Conservation (phyloP, 2,113 vertebrate species). For the Chloropsis hardwickii region DNA sequence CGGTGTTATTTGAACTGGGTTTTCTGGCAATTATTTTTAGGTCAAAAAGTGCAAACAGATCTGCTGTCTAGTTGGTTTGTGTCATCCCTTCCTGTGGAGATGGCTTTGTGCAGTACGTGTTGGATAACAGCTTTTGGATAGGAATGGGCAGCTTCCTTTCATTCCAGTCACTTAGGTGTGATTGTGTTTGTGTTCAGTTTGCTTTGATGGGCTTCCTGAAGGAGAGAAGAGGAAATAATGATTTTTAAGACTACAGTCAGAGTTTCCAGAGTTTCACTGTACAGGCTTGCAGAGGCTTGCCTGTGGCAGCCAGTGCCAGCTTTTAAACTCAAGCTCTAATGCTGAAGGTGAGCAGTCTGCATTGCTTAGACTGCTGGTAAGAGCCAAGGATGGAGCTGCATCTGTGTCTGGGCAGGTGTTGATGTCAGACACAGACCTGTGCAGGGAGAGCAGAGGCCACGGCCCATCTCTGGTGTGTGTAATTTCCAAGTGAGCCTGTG, state of each 20-base stretch:
- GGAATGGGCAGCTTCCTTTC: neutral
- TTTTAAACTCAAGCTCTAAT: neutral
- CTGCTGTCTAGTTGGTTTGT: neutral
- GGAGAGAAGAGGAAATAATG: neutral
- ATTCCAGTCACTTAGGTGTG: rapidly evolving
- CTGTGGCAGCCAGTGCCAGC: neutral
- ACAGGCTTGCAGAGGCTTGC: neutral
- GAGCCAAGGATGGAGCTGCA: neutral
- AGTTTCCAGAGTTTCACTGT: neutral
- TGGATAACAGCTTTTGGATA: neutral
- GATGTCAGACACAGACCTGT: neutral
- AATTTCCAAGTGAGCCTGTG: neutral
- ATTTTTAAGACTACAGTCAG: neutral
- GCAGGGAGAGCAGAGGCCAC: neutral
- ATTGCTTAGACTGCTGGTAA: neutral
- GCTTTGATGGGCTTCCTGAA: neutral
- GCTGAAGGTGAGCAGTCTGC: neutral
- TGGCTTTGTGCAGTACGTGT: neutral
- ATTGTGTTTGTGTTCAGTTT: neutral
- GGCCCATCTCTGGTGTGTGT: neutral
- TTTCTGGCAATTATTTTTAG: neutral
- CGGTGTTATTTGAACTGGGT: neutral
- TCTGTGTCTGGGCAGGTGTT: neutral
- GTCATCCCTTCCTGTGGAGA: neutral
- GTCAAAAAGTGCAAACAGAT: neutral